These are phyloP conservation scores for Sinodicranocentrus sp. DNA, from an alignment of 2,888 invertebrate genomes.

Conservation along the genomic window DNA sequence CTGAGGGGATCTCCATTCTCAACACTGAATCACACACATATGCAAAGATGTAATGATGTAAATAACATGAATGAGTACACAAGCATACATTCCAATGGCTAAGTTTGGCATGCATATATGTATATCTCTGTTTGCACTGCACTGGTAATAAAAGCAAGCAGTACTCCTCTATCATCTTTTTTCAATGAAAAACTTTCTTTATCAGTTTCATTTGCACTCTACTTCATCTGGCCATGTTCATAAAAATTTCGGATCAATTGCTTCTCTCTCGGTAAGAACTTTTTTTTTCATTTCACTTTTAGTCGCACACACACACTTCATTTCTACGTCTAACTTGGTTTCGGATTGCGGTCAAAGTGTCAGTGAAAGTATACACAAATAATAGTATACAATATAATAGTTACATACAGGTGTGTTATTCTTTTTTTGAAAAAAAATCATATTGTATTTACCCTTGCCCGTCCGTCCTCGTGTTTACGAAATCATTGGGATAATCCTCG, in stretches of 20 bases:
- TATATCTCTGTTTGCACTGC: slow-evolving; percentile 22
- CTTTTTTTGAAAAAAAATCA: slow-evolving; percentile 2
- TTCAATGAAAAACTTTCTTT: slow-evolving; percentile 64
- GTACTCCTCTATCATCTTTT: slow-evolving; percentile 26
- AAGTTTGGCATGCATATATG: neutral
- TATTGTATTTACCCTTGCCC: too few relatives aligned
- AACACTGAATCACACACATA: neutral
- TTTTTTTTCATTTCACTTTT: slow-evolving; percentile 59
- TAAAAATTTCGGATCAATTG: slow-evolving; percentile 44
- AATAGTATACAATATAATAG: neutral
- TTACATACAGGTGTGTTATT: slow-evolving; percentile 28
- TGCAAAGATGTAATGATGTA: slow-evolving; percentile 10
- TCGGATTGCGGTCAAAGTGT: slow-evolving; percentile 58
- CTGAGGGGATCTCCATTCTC: slow-evolving; percentile 50
- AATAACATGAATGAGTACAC: slow-evolving; percentile 26
- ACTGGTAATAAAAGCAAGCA: slow-evolving; percentile 30
- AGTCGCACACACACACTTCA: neutral
- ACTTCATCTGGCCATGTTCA: slow-evolving; percentile 44
- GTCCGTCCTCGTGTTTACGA: too few relatives aligned
- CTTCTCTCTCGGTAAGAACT: slow-evolving; percentile 48
- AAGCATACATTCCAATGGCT: too few relatives aligned
- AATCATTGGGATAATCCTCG: too few relatives aligned
- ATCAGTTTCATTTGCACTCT: slow-evolving; percentile 53
- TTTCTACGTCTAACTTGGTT: slow-evolving; percentile 29
- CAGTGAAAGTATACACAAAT: slow-evolving; percentile 52